Percentiles rank a stretch among this genome's conserved stretches.
Evolutionary conservation across 2,797 vertebrate species (phyloP).

Genomic region (Melanotaenia trifasciata): DNA sequence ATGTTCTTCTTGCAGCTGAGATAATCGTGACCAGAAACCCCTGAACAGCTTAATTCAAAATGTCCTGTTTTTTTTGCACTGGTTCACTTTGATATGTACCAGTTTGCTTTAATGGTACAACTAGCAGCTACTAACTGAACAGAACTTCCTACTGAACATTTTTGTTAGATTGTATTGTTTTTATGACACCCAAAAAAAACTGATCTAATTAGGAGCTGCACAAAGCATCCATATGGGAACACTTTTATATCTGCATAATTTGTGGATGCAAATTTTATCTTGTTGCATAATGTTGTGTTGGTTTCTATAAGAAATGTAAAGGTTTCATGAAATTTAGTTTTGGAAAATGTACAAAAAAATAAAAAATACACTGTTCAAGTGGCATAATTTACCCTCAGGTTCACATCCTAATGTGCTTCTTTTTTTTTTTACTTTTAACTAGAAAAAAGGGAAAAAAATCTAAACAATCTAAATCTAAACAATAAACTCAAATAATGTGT

Average conservation of each 20-base stretch:
- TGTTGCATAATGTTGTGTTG: neutral
- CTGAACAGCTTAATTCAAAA: conserved; percentile 2
- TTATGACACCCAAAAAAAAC: neutral
- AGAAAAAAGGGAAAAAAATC: neutral
- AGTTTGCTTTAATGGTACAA: neutral
- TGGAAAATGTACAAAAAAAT: neutral
- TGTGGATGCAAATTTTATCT: neutral
- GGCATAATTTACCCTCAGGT: neutral
- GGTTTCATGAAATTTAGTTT: neutral
- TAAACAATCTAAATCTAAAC: too few relatives aligned
- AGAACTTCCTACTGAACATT: neutral
- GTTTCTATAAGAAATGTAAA: neutral
- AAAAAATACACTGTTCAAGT: neutral
- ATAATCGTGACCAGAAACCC: conserved; percentile 34
- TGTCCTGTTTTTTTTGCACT: conserved; percentile 5
- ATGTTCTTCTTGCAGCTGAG: conserved; percentile 58
- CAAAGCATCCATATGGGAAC: conserved; percentile 2
- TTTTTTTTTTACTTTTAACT: neutral
- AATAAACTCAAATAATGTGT: neutral
- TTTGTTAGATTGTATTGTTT: neutral
- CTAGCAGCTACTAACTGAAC: neutral
- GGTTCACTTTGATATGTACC: neutral
- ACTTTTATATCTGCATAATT: neutral
- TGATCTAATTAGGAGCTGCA: conserved; percentile 11
- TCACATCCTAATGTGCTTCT: neutral